These are phyloP conservation scores for Notodonta ziczac DNA, from an alignment of 2,888 invertebrate genomes.

Conservation along the genomic window DNA sequence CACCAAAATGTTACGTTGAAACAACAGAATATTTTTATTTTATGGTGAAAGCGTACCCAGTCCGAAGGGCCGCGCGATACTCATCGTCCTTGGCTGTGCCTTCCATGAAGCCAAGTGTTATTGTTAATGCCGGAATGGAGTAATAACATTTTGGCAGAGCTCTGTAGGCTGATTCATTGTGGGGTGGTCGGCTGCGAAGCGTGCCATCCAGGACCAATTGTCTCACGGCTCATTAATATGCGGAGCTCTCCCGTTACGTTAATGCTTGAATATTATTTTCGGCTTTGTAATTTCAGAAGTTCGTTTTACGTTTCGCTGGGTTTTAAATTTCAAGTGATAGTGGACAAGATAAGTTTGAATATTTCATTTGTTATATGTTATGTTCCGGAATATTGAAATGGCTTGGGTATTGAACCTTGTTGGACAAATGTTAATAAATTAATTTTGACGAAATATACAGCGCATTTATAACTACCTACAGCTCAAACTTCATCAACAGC, in stretches of 20 bases:
- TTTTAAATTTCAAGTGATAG: neutral
- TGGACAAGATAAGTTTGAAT: no score
- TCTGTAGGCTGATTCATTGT: conserved; percentile 36
- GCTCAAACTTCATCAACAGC: neutral
- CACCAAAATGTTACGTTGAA: conserved; percentile 10
- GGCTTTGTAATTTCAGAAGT: conserved; percentile 17
- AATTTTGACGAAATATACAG: no score
- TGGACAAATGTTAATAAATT: no score
- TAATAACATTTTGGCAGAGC: conserved; percentile 41
- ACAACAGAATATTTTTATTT: conserved; percentile 24
- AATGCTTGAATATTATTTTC: conserved; percentile 31
- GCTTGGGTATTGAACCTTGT: no score
- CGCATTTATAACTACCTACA: neutral
- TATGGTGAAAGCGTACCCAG: conserved; percentile 27
- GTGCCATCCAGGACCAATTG: conserved; percentile 25
- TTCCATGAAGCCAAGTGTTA: conserved; percentile 21
- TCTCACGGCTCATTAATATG: conserved; percentile 39
- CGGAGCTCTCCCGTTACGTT: conserved; percentile 25
- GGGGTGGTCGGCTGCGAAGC: conserved; percentile 29
- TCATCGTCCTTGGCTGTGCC: conserved; percentile 23
- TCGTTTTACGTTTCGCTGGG: conserved; percentile 20
- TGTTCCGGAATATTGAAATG: no score
- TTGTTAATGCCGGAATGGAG: conserved; percentile 29
- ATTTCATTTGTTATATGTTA: no score
- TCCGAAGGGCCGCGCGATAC: conserved; percentile 29